phyloP scores from a whole-genome alignment of 2,113 vertebrate genomes.

The Eulacestoma nigropectus region DNA sequence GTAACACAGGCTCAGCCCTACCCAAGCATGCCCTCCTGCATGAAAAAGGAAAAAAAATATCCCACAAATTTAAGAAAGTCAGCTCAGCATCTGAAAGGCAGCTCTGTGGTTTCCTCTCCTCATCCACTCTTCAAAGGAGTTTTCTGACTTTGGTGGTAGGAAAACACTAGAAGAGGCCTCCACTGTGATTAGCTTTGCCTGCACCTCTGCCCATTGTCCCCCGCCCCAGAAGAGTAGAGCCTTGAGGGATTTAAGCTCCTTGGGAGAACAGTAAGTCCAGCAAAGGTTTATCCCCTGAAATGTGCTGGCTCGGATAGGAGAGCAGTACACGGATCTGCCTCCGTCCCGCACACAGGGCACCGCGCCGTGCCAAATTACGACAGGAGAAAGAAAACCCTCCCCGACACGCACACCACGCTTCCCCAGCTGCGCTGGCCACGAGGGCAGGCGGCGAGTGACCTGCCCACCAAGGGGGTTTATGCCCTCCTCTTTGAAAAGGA shows the following conservation, averaged over 20 bases:
- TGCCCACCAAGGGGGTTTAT: background rate
- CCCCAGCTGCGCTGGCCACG: background rate
- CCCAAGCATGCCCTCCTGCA: background rate
- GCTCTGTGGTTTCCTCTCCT: background rate
- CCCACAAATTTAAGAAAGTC: background rate
- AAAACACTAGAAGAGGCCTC: background rate
- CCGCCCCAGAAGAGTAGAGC: background rate
- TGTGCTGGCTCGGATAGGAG: background rate
- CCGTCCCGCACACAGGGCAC: background rate
- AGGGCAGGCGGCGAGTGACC: fast-evolving
- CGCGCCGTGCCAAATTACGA: fast-evolving
- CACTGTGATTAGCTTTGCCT: background rate
- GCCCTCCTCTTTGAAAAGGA: background rate
- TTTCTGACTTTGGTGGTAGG: background rate
- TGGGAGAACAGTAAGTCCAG: background rate
- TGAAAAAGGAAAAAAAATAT: fast-evolving
- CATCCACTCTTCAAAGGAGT: background rate
- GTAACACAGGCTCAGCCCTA: background rate
- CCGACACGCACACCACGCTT: fast-evolving
- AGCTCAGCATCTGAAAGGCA: background rate
- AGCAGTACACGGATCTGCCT: background rate
- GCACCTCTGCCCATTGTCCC: background rate
- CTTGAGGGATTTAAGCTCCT: background rate
- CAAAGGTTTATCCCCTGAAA: background rate
- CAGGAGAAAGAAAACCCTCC: background rate